Evolutionary conservation across 1,140 invertebrate species (phyloP), one percentile per base, ranked within the genome.

Genomic region (Scylla paramamosain): DNA sequence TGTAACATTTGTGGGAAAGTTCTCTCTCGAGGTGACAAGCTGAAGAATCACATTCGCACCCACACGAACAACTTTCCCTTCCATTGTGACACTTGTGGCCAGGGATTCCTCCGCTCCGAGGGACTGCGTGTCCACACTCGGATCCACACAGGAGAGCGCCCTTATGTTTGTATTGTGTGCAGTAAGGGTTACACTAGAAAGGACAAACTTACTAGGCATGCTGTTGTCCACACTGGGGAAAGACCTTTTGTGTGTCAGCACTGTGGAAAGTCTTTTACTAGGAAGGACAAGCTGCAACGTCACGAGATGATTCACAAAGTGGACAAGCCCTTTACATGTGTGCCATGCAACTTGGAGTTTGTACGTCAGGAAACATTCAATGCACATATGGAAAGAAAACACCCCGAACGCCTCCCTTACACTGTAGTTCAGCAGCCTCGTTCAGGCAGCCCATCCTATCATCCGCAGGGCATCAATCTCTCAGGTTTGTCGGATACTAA

Each of bases 1-100:
- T 95, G 94, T 32, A 95, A 95, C 67, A 95, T 95, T 67, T 95
- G 94, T 95, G 94, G 94, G 45, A 95, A 95, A 89, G 94, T 95
- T 16, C 91, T 95, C 20, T 95, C 94, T 46, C 94, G 94, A 16
- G 94, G 94, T 82, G 94, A 95, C 52, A 95, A 95, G 91, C 86
- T 95, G 83, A 95, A 95, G 94, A 95, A 95, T 93, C 94, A 95
- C 91, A 95, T 95, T 31, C 94, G 94, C 77, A 95, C 94, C 67
- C 94, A 95, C 46, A 95, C 90, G 7, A 95, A 95, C 84, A 95
- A 95, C 84, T 95, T 92, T 52, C 94, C 94, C 10, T 95, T 92
- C 52, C 91, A 95, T 20, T 95, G 94, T 95, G 94, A 93, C 31
- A 89, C 91, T 8, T 95, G 94, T 29, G 94, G 94, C 48, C 94